Percentiles rank a stretch among this genome's conserved stretches.
These are phyloP conservation scores for Sphaerodactylus townsendi DNA, from an alignment of 2,113 vertebrate genomes.

Conservation along the genomic window DNA sequence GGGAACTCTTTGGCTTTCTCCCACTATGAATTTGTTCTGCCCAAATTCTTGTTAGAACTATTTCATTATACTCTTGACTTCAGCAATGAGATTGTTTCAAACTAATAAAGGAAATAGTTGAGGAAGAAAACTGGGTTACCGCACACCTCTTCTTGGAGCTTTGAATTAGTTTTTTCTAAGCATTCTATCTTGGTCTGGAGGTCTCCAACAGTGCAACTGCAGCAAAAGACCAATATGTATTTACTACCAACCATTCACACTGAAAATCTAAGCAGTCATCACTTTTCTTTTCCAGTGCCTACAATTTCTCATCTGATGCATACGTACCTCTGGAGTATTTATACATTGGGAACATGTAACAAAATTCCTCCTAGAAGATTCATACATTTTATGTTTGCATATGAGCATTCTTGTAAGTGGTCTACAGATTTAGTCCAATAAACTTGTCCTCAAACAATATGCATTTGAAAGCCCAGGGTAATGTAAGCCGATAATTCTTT, in stretches of 20 bases:
- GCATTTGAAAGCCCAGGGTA: too few species aligned
- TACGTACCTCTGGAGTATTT: too few species aligned
- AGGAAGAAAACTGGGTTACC: background rate
- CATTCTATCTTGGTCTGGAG: slow-evolving; percentile 96
- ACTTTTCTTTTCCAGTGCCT: too few species aligned
- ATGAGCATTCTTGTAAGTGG: too few species aligned
- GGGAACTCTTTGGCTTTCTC: background rate
- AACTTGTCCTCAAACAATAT: too few species aligned
- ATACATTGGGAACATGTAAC: too few species aligned
- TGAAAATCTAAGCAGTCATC: background rate
- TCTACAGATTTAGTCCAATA: too few species aligned
- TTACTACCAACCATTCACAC: background rate
- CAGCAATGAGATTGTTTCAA: background rate
- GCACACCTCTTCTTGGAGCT: slow-evolving; percentile 96
- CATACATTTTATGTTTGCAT: too few species aligned
- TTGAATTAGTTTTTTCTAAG: slow-evolving; percentile 95
- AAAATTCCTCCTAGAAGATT: too few species aligned
- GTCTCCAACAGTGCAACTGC: slow-evolving; percentile 92
- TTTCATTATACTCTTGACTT: background rate
- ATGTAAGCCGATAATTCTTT: too few species aligned
- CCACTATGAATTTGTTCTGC: background rate
- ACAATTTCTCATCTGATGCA: too few species aligned
- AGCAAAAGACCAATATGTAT: slow-evolving; percentile 24
- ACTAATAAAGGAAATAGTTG: background rate
- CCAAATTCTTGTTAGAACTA: background rate